Evolutionary conservation across 2,113 vertebrate genomes (phyloP).

Genomic region (Gulo gulo): DNA sequence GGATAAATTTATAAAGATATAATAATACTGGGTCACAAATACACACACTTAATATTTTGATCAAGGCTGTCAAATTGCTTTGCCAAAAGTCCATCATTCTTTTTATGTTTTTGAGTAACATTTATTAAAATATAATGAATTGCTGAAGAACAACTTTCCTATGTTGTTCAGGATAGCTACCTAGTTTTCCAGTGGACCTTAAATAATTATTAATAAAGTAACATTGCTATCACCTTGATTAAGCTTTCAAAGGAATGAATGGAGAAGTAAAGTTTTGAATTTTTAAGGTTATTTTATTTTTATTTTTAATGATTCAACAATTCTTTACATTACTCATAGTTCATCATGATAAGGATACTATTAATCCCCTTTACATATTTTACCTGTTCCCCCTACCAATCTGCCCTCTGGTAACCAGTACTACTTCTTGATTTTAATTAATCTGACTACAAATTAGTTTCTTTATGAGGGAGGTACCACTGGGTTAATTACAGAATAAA

Average conservation of each 20-base stretch:
- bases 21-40: neutral
- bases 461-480: neutral
- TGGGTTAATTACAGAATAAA: slow-evolving; percentile 28
- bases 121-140: slow-evolving; percentile 33
- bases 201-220: slow-evolving; percentile 23
- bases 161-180: neutral
- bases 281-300: neutral
- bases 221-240: slow-evolving; percentile 29
- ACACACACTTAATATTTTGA: slow-evolving; percentile 40
- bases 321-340: neutral
- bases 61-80: slow-evolving; percentile 10
- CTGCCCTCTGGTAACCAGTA: neutral
- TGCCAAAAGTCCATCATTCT: neutral
- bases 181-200: slow-evolving; percentile 8
- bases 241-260: slow-evolving; percentile 33
- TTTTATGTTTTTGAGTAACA: slow-evolving; percentile 19
- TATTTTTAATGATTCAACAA: neutral
- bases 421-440: slow-evolving; percentile 28
- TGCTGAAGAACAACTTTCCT: neutral
- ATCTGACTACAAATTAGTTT: slow-evolving; percentile 37
- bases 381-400: neutral
- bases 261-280: neutral
- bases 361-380: neutral
- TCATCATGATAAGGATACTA: neutral
- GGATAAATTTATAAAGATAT: neutral